These are phyloP conservation scores for Calidris pygmaea DNA, from an alignment of 2,113 vertebrate genomes.

Conservation along the genomic window DNA sequence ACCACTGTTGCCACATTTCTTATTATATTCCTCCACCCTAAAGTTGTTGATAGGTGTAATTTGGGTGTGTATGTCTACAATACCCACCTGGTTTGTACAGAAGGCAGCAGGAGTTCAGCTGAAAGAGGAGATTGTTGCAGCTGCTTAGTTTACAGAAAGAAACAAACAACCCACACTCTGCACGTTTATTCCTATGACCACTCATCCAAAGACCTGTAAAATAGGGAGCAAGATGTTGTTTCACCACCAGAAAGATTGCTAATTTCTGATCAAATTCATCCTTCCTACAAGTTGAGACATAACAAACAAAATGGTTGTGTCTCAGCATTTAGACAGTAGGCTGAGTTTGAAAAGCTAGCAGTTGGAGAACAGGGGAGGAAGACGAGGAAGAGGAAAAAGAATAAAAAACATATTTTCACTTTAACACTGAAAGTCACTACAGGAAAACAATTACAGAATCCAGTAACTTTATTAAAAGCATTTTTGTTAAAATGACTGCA, in stretches of 20 bases:
- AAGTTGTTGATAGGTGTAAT: neutral
- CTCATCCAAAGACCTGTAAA: neutral
- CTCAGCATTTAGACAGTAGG: neutral
- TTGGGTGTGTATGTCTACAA: no score
- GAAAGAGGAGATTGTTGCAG: neutral
- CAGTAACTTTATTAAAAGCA: neutral
- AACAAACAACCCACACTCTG: neutral
- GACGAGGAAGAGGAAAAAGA: neutral
- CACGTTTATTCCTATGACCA: neutral
- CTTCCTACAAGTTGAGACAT: neutral
- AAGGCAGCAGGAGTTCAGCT: neutral
- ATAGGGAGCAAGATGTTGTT: neutral
- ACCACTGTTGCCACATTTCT: neutral
- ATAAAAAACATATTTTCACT: neutral
- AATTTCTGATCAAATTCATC: neutral
- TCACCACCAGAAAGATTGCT: neutral
- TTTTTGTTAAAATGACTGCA: neutral
- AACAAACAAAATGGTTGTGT: neutral
- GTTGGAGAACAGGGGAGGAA: neutral
- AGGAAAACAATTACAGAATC: neutral
- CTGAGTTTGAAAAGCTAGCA: neutral
- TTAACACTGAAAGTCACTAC: neutral
- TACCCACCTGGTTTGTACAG: neutral
- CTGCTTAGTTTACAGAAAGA: neutral
- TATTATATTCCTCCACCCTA: neutral